These are phyloP conservation scores for Amphipyra tragopoginis DNA, from an alignment of 2,888 invertebrate species.

Conservation along the genomic window DNA sequence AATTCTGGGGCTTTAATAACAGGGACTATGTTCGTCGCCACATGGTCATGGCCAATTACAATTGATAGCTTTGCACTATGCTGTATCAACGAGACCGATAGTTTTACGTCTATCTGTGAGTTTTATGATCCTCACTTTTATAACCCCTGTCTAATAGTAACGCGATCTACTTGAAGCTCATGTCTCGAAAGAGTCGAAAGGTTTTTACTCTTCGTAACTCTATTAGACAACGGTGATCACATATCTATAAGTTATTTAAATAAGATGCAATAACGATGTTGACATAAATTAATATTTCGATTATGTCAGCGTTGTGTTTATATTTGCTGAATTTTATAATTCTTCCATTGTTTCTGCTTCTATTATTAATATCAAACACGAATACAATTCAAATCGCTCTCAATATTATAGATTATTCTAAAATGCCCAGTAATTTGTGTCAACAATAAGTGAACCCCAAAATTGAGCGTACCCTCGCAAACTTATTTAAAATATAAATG, in stretches of 20 bases:
- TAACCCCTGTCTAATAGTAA: conserved; percentile 1
- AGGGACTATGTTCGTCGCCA: not conserved
- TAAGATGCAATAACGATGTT: not conserved
- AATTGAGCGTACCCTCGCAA: not conserved
- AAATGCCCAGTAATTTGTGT: not conserved
- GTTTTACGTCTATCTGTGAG: conserved; percentile 3
- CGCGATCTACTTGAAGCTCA: conserved; percentile 6
- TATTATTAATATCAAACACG: not conserved
- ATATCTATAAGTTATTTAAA: not conserved
- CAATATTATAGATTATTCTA: too few species aligned
- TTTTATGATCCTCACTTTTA: conserved; percentile 29
- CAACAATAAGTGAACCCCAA: not conserved
- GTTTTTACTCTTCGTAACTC: conserved; percentile 14
- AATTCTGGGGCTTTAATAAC: conserved; percentile 23
- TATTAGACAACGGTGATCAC: conserved; percentile 8
- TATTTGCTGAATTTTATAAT: not conserved
- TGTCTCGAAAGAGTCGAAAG: conserved; percentile 10
- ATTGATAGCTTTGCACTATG: conserved; percentile 9
- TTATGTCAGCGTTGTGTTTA: not conserved
- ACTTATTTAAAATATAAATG: conserved; percentile 10
- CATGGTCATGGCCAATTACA: conserved; percentile 8
- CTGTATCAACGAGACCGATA: conserved; percentile 6
- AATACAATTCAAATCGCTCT: not conserved
- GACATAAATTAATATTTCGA: not conserved
- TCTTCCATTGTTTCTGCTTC: too few species aligned